phyloP scores from a whole-genome alignment of 2,888 invertebrate species.

The Temnothorax rugatulus region DNA sequence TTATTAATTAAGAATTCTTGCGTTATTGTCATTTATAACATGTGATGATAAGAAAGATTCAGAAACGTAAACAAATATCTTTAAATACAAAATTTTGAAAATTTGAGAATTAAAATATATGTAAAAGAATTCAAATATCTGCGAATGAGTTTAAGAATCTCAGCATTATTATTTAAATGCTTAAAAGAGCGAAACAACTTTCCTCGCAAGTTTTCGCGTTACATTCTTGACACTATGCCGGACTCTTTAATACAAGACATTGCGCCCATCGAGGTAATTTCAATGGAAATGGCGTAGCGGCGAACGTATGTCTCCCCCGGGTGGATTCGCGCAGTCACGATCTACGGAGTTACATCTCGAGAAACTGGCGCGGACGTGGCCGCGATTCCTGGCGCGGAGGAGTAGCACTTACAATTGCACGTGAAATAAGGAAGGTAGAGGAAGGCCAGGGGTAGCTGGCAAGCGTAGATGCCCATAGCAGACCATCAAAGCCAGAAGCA shows the following conservation, averaged over 20 bases:
- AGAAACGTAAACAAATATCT: not conserved
- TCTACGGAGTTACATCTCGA: constrained; percentile 56
- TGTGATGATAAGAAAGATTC: not conserved
- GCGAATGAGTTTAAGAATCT: not conserved
- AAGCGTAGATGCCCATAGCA: constrained; percentile 65
- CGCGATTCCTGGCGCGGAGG: constrained; percentile 56
- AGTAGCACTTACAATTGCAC: constrained; percentile 59
- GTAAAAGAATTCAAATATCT: not conserved
- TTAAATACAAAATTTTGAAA: not conserved
- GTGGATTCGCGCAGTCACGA: constrained; percentile 46
- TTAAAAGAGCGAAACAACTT: not conserved
- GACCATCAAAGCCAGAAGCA: constrained; percentile 77
- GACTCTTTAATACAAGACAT: constrained; percentile 8
- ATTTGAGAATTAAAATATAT: not conserved
- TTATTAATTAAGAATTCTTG: not conserved
- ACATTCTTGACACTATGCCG: not conserved
- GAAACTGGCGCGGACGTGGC: constrained; percentile 67
- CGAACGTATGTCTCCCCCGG: constrained; percentile 50
- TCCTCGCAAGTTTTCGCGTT: constrained; percentile 13
- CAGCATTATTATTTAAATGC: not conserved
- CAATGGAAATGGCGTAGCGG: constrained; percentile 10
- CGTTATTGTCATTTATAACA: not conserved
- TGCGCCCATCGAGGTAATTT: constrained; percentile 17
- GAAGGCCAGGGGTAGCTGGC: not conserved
- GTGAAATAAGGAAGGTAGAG: constrained; percentile 61